Evolutionary conservation across 2,113 vertebrate species (phyloP).

Genomic region (Australoheros scitulus): DNA sequence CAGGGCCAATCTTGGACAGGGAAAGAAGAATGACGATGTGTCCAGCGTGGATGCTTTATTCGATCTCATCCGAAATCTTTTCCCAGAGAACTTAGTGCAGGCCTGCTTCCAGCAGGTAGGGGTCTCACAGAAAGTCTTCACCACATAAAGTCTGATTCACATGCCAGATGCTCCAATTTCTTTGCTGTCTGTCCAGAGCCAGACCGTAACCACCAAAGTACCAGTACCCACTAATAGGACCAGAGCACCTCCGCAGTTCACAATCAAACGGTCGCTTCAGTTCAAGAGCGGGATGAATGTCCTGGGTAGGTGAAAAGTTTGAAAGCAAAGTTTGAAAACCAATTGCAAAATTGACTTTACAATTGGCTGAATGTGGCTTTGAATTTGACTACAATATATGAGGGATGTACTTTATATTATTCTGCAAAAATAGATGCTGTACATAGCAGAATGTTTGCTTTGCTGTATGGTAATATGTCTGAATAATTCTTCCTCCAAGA

Average conservation of each 20-base stretch:
- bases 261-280: constrained; percentile 90
- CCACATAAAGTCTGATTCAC: not conserved
- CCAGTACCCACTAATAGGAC: constrained; percentile 86
- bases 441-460: not conserved
- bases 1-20: constrained; percentile 90
- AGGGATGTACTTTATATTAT: not conserved
- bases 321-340: no score
- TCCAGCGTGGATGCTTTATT: constrained; percentile 96
- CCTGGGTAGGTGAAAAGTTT: constrained; percentile 82
- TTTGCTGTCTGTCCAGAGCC: constrained; percentile 83
- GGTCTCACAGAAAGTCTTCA: not conserved
- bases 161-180: constrained; percentile 1
- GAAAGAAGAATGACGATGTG: constrained; percentile 97
- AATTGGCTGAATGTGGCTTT: no score
- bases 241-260: constrained; percentile 79
- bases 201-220: constrained; percentile 92
- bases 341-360: no score
- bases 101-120: constrained; percentile 98
- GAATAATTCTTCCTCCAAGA: not conserved
- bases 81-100: constrained; percentile 97
- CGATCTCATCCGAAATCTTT: constrained; percentile 95
- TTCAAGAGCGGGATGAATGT: constrained; percentile 99
- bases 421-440: not conserved
- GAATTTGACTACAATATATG: not conserved
- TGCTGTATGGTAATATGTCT: not conserved